These are phyloP conservation scores for Barypeithes pellucidus DNA, from an alignment of 2,888 invertebrate species.

Conservation along the genomic window DNA sequence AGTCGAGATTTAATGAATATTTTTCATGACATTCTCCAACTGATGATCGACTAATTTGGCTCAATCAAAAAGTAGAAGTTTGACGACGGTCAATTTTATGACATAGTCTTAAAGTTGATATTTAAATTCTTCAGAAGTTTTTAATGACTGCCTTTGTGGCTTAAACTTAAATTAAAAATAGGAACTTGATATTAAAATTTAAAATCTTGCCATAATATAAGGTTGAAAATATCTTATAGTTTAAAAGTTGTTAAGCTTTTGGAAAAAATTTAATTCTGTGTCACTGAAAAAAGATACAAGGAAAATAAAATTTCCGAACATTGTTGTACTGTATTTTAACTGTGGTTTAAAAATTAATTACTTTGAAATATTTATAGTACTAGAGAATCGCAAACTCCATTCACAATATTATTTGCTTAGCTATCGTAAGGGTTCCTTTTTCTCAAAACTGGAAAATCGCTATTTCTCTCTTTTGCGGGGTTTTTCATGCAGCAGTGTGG, in stretches of 20 bases:
- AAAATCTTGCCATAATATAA: conserved; percentile 18
- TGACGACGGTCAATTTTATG: conserved; percentile 26
- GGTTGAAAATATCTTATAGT: conserved; percentile 15
- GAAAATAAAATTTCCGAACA: no score
- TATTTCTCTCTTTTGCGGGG: no score
- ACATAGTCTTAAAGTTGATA: conserved; percentile 15
- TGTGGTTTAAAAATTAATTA: no score
- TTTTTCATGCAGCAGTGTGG: no score
- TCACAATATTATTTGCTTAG: no score
- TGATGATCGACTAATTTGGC: conserved; percentile 1
- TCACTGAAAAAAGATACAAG: no score
- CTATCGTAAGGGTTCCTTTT: no score
- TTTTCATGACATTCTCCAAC: neutral
- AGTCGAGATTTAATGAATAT: neutral
- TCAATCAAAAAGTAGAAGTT: conserved; percentile 14
- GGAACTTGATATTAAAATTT: conserved; percentile 40
- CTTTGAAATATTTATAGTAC: no score
- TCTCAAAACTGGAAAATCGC: no score
- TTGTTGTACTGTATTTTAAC: no score
- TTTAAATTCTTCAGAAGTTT: conserved; percentile 23
- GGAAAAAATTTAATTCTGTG: neutral
- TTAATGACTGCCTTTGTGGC: conserved; percentile 24
- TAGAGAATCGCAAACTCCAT: no score
- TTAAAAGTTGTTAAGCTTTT: conserved; percentile 22
- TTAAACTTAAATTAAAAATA: conserved; percentile 41